Evolutionary conservation across 1,140 invertebrate genomes (phyloP).

Genomic region (Drosophila tsacasi): DNA sequence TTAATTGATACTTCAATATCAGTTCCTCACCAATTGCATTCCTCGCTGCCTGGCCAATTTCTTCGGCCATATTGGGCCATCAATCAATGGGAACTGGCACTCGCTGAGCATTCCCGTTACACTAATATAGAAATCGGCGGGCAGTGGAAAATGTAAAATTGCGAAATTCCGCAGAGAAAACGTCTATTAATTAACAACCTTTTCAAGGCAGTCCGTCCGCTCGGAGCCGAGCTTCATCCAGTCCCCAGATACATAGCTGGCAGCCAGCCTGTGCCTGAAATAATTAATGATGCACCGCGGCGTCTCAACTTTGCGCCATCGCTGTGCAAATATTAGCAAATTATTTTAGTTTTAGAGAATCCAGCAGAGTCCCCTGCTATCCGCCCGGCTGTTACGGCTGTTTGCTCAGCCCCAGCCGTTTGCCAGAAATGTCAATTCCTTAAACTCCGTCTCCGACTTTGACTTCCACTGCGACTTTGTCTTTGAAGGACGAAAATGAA

Average conservation of each 20-base stretch:
- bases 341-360: slow-evolving; percentile 83
- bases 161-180: slow-evolving; percentile 69
- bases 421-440: slow-evolving; percentile 63
- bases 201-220: slow-evolving; percentile 26
- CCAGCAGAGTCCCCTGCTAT: slow-evolving; percentile 11
- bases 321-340: slow-evolving; percentile 85
- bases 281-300: slow-evolving; percentile 79
- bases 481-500: slow-evolving; percentile 44
- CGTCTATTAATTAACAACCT: slow-evolving; percentile 75
- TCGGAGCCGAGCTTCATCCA: slow-evolving; percentile 33
- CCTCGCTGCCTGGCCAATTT: neutral
- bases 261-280: slow-evolving; percentile 54
- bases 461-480: slow-evolving; percentile 28
- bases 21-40: neutral
- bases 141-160: slow-evolving; percentile 42
- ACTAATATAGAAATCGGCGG: slow-evolving; percentile 52
- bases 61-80: neutral
- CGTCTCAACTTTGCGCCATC: slow-evolving; percentile 63
- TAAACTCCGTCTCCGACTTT: slow-evolving; percentile 38
- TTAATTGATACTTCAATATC: neutral
- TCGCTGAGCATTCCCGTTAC: slow-evolving; percentile 43
- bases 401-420: slow-evolving; percentile 26
- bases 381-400: neutral
- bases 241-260: slow-evolving; percentile 33
- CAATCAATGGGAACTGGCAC: slow-evolving; percentile 31